Percentiles rank a stretch among this genome's conserved stretches.
phyloP scores from a whole-genome alignment of 1,140 invertebrate genomes.

The Belonocnema kinseyi region DNA sequence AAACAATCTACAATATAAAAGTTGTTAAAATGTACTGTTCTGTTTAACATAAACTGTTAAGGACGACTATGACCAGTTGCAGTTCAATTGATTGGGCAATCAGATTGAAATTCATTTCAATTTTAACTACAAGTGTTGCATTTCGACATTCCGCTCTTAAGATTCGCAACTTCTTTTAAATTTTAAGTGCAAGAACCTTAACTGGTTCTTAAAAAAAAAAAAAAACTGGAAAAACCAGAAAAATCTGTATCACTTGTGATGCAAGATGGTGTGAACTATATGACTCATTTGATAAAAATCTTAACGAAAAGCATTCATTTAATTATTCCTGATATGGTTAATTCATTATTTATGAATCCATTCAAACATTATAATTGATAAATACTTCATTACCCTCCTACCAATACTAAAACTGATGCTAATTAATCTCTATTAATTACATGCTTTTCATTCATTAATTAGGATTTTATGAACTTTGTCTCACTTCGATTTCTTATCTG shows the following conservation, averaged over 20 bases:
- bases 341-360: constrained; percentile 10
- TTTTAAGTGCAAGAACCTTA: constrained; percentile 10
- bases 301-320: background rate
- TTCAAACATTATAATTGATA: background rate
- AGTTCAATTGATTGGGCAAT: background rate
- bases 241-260: constrained; percentile 1
- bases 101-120: background rate
- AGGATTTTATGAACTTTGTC: too few species aligned
- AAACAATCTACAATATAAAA: too few species aligned
- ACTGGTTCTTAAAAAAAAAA: background rate
- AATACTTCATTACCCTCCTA: background rate
- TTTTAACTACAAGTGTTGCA: constrained; percentile 1
- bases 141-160: background rate
- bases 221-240: constrained; percentile 20
- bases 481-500: too few species aligned
- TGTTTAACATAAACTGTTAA: too few species aligned
- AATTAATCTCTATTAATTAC: too few species aligned
- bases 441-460: too few species aligned
- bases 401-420: too few species aligned
- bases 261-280: background rate
- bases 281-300: constrained; percentile 25
- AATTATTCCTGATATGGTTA: background rate
- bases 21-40: too few species aligned
- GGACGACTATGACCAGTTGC: too few species aligned
- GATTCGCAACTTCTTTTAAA: background rate